These are phyloP conservation scores for Leistus spinibarbis DNA, from an alignment of 2,888 invertebrate genomes.

Conservation along the genomic window DNA sequence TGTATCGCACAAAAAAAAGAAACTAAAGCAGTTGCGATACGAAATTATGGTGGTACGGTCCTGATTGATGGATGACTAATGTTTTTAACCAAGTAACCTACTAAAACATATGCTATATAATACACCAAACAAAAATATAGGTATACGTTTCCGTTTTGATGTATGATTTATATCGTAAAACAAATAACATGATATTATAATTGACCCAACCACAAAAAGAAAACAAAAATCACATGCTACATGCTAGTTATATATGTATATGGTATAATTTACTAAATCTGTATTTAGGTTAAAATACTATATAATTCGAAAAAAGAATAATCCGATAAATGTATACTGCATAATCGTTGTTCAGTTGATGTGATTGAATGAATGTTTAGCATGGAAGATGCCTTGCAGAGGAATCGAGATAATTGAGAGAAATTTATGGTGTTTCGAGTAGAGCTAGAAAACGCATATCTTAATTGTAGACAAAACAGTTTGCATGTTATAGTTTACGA, in stretches of 20 bases:
- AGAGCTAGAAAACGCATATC: too few species aligned
- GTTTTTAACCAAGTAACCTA: not conserved
- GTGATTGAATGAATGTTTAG: too few species aligned
- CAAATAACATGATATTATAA: not conserved
- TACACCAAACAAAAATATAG: not conserved
- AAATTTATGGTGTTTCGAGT: too few species aligned
- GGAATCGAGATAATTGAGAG: too few species aligned
- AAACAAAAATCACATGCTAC: not conserved
- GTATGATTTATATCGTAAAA: not conserved
- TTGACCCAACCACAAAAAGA: not conserved
- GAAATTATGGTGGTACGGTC: not conserved
- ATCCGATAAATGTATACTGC: too few species aligned
- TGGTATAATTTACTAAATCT: not conserved
- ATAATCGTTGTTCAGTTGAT: too few species aligned
- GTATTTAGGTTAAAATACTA: too few species aligned
- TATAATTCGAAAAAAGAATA: too few species aligned
- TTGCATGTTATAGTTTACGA: too few species aligned
- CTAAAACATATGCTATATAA: constrained; percentile 3
- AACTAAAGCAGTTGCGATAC: not conserved
- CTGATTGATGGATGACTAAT: not conserved
- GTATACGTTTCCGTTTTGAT: not conserved
- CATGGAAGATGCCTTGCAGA: too few species aligned
- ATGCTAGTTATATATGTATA: not conserved
- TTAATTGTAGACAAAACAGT: too few species aligned
- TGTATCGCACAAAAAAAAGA: not conserved